These are phyloP conservation scores for Sceliomorpha sp. DNA, from an alignment of 2,888 invertebrate genomes.

Conservation along the genomic window DNA sequence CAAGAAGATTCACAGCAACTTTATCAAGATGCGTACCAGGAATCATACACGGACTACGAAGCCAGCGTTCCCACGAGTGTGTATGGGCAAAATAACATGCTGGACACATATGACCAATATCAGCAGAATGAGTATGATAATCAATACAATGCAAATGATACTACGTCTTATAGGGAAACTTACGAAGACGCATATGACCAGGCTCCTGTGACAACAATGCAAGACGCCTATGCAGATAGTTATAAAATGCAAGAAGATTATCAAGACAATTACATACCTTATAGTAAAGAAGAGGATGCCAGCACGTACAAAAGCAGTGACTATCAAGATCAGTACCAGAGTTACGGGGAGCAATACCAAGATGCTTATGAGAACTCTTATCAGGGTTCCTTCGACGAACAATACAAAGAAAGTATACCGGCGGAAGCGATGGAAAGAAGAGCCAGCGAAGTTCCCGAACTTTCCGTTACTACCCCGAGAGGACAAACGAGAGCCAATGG, in stretches of 20 bases:
- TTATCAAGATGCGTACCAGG: constrained; percentile 63
- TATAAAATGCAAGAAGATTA: constrained; percentile 64
- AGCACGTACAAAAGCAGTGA: constrained; percentile 62
- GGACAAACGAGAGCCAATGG: constrained; percentile 73
- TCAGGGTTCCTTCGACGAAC: constrained; percentile 69
- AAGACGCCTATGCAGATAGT: constrained; percentile 65
- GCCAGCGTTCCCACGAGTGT: constrained; percentile 62
- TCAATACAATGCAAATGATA: constrained; percentile 58
- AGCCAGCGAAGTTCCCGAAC: constrained; percentile 70
- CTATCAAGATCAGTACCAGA: constrained; percentile 65
- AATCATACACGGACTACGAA: constrained; percentile 62
- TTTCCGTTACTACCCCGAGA: constrained; percentile 73
- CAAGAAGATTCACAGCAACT: constrained; percentile 65
- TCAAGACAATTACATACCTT: constrained; percentile 68
- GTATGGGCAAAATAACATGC: constrained; percentile 67
- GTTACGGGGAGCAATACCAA: constrained; percentile 61
- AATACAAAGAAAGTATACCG: constrained; percentile 62
- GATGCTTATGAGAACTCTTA: constrained; percentile 69
- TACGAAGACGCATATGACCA: constrained; percentile 52
- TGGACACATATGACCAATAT: constrained; percentile 65
- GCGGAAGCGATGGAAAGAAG: constrained; percentile 61
- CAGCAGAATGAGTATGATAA: constrained; percentile 66
- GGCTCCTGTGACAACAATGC: constrained; percentile 56
- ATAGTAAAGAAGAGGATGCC: constrained; percentile 65
- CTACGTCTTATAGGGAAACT: constrained; percentile 39